These are phyloP conservation scores for Drepana arcuata DNA, from an alignment of 1,140 invertebrate species.

Conservation along the genomic window DNA sequence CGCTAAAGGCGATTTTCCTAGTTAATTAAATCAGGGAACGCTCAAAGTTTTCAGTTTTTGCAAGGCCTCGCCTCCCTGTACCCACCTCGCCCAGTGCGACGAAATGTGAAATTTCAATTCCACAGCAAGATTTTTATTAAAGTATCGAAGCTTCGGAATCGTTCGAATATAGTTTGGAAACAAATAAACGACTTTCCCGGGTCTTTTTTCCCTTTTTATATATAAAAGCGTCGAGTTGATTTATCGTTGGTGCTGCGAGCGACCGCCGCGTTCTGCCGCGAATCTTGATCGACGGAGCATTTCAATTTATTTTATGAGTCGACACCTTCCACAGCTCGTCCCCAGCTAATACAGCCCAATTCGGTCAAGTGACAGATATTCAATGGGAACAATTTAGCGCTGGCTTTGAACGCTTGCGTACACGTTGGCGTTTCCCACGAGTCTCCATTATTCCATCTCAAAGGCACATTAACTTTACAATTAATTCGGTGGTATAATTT, in stretches of 20 bases:
- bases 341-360: conserved; percentile 20
- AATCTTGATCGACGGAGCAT: conserved; percentile 59
- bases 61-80: conserved; percentile 17
- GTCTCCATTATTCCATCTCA: too few species aligned
- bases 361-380: conserved; percentile 22
- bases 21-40: conserved; percentile 30
- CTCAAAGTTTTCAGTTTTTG: conserved; percentile 26
- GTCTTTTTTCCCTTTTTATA: conserved; percentile 49
- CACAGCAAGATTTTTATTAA: conserved; percentile 49
- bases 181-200: conserved; percentile 61
- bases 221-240: conserved; percentile 63
- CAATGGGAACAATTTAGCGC: conserved; percentile 13
- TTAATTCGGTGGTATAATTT: too few species aligned
- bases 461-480: too few species aligned
- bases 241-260: conserved; percentile 47
- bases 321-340: conserved; percentile 39
- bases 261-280: conserved; percentile 41
- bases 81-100: conserved; percentile 22
- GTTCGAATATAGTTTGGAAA: conserved; percentile 60
- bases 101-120: conserved; percentile 58
- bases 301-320: conserved; percentile 67
- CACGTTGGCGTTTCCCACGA: too few species aligned
- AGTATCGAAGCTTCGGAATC: conserved; percentile 41
- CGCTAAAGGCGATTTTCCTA: conserved; percentile 20
- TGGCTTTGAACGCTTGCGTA: background rate